Conservation (phyloP, 2,888 invertebrate genomes). For the Drosophila neutralis region DNA sequence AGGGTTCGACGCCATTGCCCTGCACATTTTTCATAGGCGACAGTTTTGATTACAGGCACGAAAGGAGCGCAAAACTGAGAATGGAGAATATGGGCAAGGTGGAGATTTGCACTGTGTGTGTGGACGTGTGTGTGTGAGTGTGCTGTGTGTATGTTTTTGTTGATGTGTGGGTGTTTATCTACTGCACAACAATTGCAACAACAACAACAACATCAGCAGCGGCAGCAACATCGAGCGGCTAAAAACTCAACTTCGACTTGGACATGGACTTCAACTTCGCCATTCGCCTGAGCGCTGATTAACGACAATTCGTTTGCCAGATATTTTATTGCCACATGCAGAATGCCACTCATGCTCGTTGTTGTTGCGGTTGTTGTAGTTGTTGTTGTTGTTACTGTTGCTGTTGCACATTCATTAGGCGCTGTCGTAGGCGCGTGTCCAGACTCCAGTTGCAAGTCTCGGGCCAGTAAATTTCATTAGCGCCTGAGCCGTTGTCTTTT, state of each 20-base stretch:
- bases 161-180: slow-evolving; percentile 35
- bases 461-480: slow-evolving; percentile 73
- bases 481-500: slow-evolving; percentile 65
- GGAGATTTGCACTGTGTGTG: slow-evolving; percentile 27
- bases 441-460: slow-evolving; percentile 34
- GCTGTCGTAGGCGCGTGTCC: slow-evolving; percentile 75
- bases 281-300: slow-evolving; percentile 66
- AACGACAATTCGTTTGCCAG: slow-evolving; percentile 81
- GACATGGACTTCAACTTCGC: slow-evolving; percentile 47
- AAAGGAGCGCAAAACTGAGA: slow-evolving; percentile 23
- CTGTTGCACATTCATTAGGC: slow-evolving; percentile 70
- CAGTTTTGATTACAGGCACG: slow-evolving; percentile 75
- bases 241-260: slow-evolving; percentile 31
- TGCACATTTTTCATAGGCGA: slow-evolving; percentile 78
- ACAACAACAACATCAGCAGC: slow-evolving; percentile 16
- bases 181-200: slow-evolving; percentile 33
- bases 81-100: slow-evolving; percentile 44
- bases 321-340: slow-evolving; percentile 69
- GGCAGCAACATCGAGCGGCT: neutral
- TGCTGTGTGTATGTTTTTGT: slow-evolving; percentile 2
- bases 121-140: neutral
- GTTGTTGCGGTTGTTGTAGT: slow-evolving; percentile 33
- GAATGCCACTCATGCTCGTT: slow-evolving; percentile 12
- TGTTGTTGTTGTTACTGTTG: slow-evolving; percentile 36
- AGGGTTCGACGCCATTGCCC: slow-evolving; percentile 71